A percentile compares a stretch with the other conserved stretches of the same genome.
phyloP scores from a whole-genome alignment of 2,888 invertebrate species.

The Dryobotodes eremita region DNA sequence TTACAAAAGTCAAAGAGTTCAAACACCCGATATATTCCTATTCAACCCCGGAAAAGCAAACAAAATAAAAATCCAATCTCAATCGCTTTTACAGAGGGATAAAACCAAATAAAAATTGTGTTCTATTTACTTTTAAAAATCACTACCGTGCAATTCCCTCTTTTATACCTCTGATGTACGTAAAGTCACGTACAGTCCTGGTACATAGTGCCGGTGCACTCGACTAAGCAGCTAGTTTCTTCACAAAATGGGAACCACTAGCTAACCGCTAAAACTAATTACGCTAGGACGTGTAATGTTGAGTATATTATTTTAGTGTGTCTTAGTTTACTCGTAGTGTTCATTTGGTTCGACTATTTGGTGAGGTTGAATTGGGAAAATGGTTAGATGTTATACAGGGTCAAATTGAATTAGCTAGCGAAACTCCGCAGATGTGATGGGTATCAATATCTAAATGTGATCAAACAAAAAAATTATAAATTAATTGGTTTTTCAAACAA shows the following conservation, averaged over 20 bases:
- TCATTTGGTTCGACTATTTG: conserved; percentile 33
- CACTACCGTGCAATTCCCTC: conserved; percentile 48
- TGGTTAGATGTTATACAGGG: not conserved
- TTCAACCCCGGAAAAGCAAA: not conserved
- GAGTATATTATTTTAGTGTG: conserved; percentile 26
- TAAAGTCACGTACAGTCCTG: conserved; percentile 60
- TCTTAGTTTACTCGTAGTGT: conserved; percentile 33
- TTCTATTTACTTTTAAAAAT: conserved; percentile 64
- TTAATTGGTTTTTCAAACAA: too few relatives aligned
- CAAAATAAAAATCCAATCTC: conserved; percentile 48
- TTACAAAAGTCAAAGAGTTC: not conserved
- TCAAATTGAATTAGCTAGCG: too few relatives aligned
- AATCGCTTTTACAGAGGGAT: conserved; percentile 29
- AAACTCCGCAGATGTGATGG: too few relatives aligned
- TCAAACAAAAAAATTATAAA: too few relatives aligned
- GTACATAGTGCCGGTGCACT: conserved; percentile 32
- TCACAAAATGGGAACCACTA: conserved; percentile 48
- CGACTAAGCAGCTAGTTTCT: conserved; percentile 35
- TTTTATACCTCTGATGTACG: conserved; percentile 52
- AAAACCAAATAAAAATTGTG: conserved; percentile 42
- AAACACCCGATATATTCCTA: conserved; percentile 9
- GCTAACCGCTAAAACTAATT: conserved; percentile 60
- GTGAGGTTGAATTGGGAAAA: not conserved
- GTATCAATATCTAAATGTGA: too few relatives aligned
- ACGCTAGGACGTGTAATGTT: conserved; percentile 31